Evolutionary conservation across 2,888 invertebrate species (phyloP).

Genomic region (Rhaphigaster nebulosa): DNA sequence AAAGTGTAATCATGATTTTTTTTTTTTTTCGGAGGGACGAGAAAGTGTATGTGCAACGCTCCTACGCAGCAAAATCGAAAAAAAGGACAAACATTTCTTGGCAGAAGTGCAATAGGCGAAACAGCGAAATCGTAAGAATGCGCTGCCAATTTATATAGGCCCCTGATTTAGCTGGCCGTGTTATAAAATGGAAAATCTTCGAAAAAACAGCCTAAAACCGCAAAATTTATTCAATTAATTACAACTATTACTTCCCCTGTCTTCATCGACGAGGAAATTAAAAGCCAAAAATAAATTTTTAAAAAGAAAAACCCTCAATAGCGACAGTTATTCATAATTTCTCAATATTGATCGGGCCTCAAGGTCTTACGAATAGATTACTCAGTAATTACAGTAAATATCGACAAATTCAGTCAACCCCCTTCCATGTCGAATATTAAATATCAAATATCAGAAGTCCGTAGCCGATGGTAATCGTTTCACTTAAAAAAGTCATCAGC

Average conservation of each 20-base stretch:
- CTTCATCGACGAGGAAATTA: background rate
- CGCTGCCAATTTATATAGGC: background rate
- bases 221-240: background rate
- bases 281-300: background rate
- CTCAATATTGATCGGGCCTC: background rate
- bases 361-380: background rate
- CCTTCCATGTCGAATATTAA: background rate
- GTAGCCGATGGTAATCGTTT: no score
- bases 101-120: background rate
- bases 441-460: background rate
- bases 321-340: background rate
- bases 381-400: background rate
- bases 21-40: background rate
- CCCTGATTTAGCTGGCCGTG: no score
- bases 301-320: background rate
- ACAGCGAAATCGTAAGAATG: background rate
- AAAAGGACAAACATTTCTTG: background rate
- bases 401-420: background rate
- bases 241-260: background rate
- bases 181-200: background rate
- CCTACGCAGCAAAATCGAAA: background rate
- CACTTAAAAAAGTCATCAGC: background rate
- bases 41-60: background rate
- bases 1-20: slow-evolving; percentile 9
- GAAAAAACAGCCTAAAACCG: no score